Percentiles rank a stretch among this genome's conserved stretches.
These are phyloP conservation scores for Agrotis ipsilon DNA, from an alignment of 2,888 invertebrate species.

Conservation along the genomic window DNA sequence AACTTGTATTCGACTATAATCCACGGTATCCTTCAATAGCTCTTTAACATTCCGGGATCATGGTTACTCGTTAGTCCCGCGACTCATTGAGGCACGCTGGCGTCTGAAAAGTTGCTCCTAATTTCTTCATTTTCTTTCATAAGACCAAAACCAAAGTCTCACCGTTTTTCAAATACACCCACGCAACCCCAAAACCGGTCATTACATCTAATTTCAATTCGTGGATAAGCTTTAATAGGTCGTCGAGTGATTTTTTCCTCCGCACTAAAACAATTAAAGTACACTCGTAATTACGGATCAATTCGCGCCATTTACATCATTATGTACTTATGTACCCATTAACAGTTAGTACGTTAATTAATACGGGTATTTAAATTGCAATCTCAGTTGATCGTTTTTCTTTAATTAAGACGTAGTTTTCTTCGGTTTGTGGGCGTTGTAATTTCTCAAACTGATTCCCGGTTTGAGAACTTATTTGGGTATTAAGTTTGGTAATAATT, in stretches of 20 bases:
- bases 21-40: too few species aligned
- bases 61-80: too few species aligned
- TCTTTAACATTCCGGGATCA: too few species aligned
- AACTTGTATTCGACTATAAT: too few species aligned
- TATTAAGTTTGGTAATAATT: not conserved
- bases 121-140: too few species aligned
- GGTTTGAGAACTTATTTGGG: not conserved
- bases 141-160: too few species aligned
- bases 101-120: not conserved
- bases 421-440: slow-evolving; percentile 7
- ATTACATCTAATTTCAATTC: slow-evolving; percentile 68
- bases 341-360: slow-evolving; percentile 52
- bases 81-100: too few species aligned
- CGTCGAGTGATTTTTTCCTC: slow-evolving; percentile 73
- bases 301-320: slow-evolving; percentile 54
- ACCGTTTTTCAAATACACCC: slow-evolving; percentile 26
- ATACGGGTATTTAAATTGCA: slow-evolving; percentile 55
- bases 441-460: too few species aligned
- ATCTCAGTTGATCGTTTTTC: slow-evolving; percentile 50
- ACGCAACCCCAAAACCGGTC: slow-evolving; percentile 61
- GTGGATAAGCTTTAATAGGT: slow-evolving; percentile 67
- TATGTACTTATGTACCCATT: slow-evolving; percentile 53
- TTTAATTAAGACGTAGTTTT: slow-evolving; percentile 47
- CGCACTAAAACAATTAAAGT: slow-evolving; percentile 60
- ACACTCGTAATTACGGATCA: slow-evolving; percentile 59